phyloP scores from a whole-genome alignment of 1,140 invertebrate genomes.

The Dendrolimus kikuchii region DNA sequence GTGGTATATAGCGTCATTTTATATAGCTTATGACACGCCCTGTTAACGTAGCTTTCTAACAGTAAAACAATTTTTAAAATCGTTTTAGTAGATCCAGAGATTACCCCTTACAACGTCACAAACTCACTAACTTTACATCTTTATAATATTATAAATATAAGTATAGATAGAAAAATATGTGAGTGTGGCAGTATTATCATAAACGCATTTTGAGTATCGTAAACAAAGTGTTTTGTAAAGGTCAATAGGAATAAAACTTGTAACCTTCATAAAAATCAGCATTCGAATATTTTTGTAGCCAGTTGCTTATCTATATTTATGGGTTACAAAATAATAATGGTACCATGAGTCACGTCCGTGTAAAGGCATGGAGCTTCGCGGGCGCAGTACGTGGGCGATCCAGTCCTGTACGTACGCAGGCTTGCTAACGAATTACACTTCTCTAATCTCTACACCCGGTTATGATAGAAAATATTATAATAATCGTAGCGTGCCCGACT shows the following conservation, averaged over 20 bases:
- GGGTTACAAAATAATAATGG: conserved; percentile 18
- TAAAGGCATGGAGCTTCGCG: conserved; percentile 22
- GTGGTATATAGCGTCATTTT: too few relatives aligned
- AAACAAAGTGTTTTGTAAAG: background rate
- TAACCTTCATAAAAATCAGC: background rate
- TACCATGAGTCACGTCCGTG: conserved; percentile 44
- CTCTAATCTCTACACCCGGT: conserved; percentile 27
- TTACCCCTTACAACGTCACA: too few relatives aligned
- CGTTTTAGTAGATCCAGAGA: too few relatives aligned
- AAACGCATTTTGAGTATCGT: too few relatives aligned
- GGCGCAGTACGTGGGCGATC: conserved; percentile 40
- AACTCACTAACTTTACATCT: too few relatives aligned
- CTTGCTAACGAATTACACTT: conserved; percentile 57
- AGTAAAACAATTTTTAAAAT: too few relatives aligned
- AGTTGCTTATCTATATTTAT: conserved; percentile 12
- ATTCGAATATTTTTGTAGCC: conserved; percentile 1
- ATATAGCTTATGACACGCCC: too few relatives aligned
- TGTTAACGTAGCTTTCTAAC: too few relatives aligned
- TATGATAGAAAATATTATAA: background rate
- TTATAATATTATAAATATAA: too few relatives aligned
- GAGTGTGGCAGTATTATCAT: too few relatives aligned
- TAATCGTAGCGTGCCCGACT: too few relatives aligned
- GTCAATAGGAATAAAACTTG: background rate
- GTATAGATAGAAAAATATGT: too few relatives aligned
- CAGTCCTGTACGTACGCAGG: conserved; percentile 30